Base-by-base conservation (phyloP, 2,113 vertebrate genomes). In the Hipposideros armiger region DNA sequence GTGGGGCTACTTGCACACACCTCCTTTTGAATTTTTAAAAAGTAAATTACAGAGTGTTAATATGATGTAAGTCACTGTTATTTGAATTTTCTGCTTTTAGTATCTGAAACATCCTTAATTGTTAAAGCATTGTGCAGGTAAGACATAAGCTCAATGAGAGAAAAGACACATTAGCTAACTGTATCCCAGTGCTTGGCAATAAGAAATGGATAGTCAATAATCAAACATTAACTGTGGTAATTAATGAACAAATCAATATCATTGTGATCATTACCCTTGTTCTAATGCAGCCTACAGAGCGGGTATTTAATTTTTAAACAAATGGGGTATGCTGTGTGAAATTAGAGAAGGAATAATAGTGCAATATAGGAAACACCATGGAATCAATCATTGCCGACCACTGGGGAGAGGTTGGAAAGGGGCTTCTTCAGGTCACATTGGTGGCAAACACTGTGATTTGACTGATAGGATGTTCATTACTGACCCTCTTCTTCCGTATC, bases 71-170 rank as follows among this genome's bases (percentile, higher is more conserved):
- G n/a, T 86, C 87, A 90, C 26, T 14, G 3, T 73, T 66, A 82
- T 30, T 54, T 86, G 73, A 66, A 42, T 74, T 40, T 91, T 73
- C 64, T 78, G 54, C 62, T 86, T 89, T 30, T 74, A 62, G 30
- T 66, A 67, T 26, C 36, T 82, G 20, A 93, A 85, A 92, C 26
- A 89, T 78, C 95, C 70, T 32, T 69, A 58, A 52, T 19, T 73
- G 36, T 90, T 70, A 56, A 90, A 89, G 56, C 50, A 26, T 8
- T 56, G 5, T 72, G 36, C 45, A 78, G 67, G 54, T 50, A 78
- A 73, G 84, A 54, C 17, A 22, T 15, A 54, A 10, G 10, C 19
- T 96, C 60, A 30, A 7, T 69, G 47, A 47, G 14, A 89, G 15
- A 64, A 76, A 72, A 67, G 20, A 13, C 10, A 62, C 2, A 32